Base-by-base conservation (phyloP, 2,113 vertebrate genomes). In the Heterotis niloticus region DNA sequence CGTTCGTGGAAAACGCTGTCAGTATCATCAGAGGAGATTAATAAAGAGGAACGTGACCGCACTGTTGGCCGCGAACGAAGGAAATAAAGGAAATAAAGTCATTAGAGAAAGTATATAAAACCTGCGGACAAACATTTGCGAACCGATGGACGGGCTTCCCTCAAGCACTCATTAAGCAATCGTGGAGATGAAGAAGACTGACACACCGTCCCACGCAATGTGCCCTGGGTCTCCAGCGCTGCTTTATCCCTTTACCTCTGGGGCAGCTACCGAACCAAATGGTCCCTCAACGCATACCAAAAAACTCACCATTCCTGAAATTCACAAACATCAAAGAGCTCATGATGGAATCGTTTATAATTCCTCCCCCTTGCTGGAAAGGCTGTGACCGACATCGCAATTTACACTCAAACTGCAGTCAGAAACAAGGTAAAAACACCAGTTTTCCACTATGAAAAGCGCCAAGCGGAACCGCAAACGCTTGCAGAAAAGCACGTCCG, bases 381-480 rank as follows among this genome's bases (percentile, higher is more conserved):
- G 29, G 57, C 86, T 83, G 68, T 1, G 82, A 81, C 79, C 83
- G 82, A 17, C 51, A n/a, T 75, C 5, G 11, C n/a, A 16, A 5
- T 34, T 28, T 10, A 66, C 26, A 26, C 3, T 17, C 24, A 20
- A 14, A 60, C 23, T 91, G 92, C 87, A 91, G 86, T 20, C 87
- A 89, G 88, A 89, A 88, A 90, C 89, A 92, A 92, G 90, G 90
- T 90, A 82, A 88, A 90, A 20, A 90, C 90, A 87, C 89, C 85
- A 4, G 10, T 62, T 62, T 62, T 62, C 59, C 20, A 17, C 3
- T 14, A 20, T 62, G 59, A 4, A 26, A 59, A 57, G 52, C 5
- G 12, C 4, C 82, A 77, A 86, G 83, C 91, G 89, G 91, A 93
- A 90, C 91, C 90, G 87, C 89, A 88, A 89, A 90, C 56, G 52